Base-by-base conservation (phyloP, 2,113 vertebrate genomes). In the Bubo bubo region DNA sequence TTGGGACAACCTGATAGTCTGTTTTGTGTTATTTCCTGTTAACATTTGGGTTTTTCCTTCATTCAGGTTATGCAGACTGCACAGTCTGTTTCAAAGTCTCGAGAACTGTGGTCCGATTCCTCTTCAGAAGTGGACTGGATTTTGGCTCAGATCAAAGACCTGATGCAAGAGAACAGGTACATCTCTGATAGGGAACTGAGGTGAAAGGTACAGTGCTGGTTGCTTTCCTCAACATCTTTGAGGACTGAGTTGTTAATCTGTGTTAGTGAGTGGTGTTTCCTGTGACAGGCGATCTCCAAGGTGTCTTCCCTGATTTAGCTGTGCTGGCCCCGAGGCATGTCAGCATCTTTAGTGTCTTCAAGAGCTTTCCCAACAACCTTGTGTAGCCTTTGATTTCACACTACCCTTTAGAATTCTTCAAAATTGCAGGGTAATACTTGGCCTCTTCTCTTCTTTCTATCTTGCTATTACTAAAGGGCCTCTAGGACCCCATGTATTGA, bases 101-200 rank as follows among this genome's bases (percentile, higher is more conserved):
- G 60, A 76, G 98, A 97, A 9, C 16, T 71, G 28, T 99, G 98
- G 98, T 98, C 95, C 1, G 94, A 96, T 35, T 97, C 98, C 18
- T 98, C 98, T 64, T 98, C 98, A 63, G 98, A 99, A 93, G 84
- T 99, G 97, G 98, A 98, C 95, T 98, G 99, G 98, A 98, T 99
- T 80, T 98, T 99, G 32, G 98, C 98, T 82, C 99, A 99, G 96
- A 98, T 99, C 88, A 99, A 99, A 92, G 98, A 98, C 93, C 98
- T 99, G 50, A 73, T 98, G 63, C 89, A 98, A 86, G 99, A 99
- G 41, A 98, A 98, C 62, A 98, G 98, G 99, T 99, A 66, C 30
- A 9, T 80, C 27, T 83, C 62, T 58, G 55, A n/a, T 45, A 37
- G 53, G 26, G 28, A 90, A 1, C 30, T 70, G 45, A 94, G 32